phyloP scores from a whole-genome alignment of 37 sponge, comb jelly and placozoan genomes.

The Agelas oroides region DNA sequence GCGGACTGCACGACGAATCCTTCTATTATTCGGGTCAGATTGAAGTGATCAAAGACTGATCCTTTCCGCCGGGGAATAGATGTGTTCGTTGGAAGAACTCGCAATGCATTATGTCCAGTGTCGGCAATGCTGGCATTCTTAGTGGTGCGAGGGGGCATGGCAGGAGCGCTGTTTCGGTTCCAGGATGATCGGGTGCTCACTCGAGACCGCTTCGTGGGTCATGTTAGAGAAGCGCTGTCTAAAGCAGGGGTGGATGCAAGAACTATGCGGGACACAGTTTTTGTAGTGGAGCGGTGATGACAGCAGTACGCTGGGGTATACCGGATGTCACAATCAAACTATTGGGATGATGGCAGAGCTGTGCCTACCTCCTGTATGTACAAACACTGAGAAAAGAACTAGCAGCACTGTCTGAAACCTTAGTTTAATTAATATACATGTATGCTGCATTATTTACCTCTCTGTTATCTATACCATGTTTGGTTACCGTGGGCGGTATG shows the following conservation, averaged over 20 bases:
- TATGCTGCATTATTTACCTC: too few relatives aligned
- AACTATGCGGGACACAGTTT: neutral
- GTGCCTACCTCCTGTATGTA: neutral
- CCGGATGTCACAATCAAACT: neutral
- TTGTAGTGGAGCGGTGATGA: neutral
- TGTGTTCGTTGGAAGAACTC: constrained; percentile 22
- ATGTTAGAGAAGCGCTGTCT: constrained; percentile 1
- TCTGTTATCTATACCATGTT: too few relatives aligned
- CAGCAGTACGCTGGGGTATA: neutral
- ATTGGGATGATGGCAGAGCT: neutral
- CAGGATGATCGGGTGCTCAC: constrained; percentile 30
- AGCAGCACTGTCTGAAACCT: neutral
- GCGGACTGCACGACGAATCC: constrained; percentile 19
- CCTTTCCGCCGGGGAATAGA: constrained; percentile 39
- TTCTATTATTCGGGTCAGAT: neutral
- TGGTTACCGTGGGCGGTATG: too few relatives aligned
- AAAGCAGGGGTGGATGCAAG: neutral
- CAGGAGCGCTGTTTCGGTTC: constrained; percentile 26
- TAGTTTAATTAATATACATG: too few relatives aligned
- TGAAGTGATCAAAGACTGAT: constrained; percentile 63
- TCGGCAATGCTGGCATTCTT: constrained; percentile 40
- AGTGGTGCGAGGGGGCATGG: constrained; percentile 2
- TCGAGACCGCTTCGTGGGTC: constrained; percentile 15
- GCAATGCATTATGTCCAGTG: constrained; percentile 35
- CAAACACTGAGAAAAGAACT: neutral